phyloP scores from a whole-genome alignment of 2,113 vertebrate genomes.

The Helogale parvula region DNA sequence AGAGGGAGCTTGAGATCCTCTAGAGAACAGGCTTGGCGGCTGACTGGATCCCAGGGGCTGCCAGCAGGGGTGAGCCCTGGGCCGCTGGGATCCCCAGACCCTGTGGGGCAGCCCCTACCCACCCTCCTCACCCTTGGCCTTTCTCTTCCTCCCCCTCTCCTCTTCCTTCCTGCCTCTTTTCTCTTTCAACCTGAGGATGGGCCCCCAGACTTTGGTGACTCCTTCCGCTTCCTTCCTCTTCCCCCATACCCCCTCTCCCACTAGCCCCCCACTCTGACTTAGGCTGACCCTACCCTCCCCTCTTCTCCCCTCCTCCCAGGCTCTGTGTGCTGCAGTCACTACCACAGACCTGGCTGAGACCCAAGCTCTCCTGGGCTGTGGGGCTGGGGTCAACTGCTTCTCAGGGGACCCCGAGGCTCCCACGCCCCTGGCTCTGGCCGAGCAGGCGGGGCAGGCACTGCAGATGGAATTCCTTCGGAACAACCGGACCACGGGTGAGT shows the following conservation, averaged over 20 bases:
- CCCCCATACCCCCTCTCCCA: rapidly evolving
- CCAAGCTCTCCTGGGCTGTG: slow-evolving; percentile 94
- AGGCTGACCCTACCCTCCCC: background rate
- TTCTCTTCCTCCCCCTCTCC: background rate
- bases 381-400: slow-evolving; percentile 91
- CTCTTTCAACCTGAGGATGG: background rate
- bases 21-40: slow-evolving; percentile 29
- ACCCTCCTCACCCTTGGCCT: background rate
- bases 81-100: background rate
- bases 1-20: slow-evolving; percentile 61
- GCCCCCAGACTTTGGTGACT: background rate
- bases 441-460: slow-evolving; percentile 88
- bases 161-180: background rate
- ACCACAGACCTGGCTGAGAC: slow-evolving; percentile 95
- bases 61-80: slow-evolving; percentile 46
- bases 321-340: slow-evolving; percentile 93
- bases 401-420: slow-evolving; percentile 88
- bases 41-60: background rate
- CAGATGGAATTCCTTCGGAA: slow-evolving; percentile 94
- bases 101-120: background rate
- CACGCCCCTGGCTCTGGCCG: slow-evolving; percentile 88
- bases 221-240: background rate
- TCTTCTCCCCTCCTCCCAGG: slow-evolving; percentile 81
- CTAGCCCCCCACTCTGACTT: background rate
- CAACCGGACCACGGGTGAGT: slow-evolving; percentile 92